phyloP scores from a whole-genome alignment of 2,888 invertebrate species.

The Bellardia bayeri region DNA sequence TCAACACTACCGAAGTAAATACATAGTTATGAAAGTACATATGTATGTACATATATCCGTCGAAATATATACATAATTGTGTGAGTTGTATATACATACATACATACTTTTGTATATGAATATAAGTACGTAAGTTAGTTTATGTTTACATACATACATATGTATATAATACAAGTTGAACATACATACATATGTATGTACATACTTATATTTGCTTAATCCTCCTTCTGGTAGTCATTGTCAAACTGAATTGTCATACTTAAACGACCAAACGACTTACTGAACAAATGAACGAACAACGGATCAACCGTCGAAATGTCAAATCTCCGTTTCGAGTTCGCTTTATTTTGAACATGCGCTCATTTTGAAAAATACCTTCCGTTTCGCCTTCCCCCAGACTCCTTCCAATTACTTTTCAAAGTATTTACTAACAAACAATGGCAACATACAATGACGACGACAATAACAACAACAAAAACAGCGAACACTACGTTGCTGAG shows the following conservation, averaged over 20 bases:
- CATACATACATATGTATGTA: not conserved
- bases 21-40: not conserved
- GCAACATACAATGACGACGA: constrained; percentile 55
- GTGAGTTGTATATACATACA: not conserved
- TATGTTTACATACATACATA: constrained; percentile 14
- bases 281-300: constrained; percentile 9
- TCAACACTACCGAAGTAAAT: constrained; percentile 1
- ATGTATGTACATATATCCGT: not conserved
- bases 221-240: constrained; percentile 65
- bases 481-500: constrained; percentile 29
- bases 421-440: constrained; percentile 71
- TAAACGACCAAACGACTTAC: constrained; percentile 24
- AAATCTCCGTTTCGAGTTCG: constrained; percentile 48
- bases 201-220: constrained; percentile 49
- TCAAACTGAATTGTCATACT: constrained; percentile 69
- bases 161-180: constrained; percentile 34
- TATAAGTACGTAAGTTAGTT: constrained; percentile 29
- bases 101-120: not conserved
- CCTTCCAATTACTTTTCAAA: constrained; percentile 66
- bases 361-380: constrained; percentile 52
- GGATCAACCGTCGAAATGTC: constrained; percentile 33
- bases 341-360: constrained; percentile 69
- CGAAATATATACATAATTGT: not conserved
- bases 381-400: constrained; percentile 52
- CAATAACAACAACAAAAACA: constrained; percentile 3